Evolutionary conservation across 2,113 vertebrate genomes (phyloP).

Genomic region (Apodemus sylvaticus): DNA sequence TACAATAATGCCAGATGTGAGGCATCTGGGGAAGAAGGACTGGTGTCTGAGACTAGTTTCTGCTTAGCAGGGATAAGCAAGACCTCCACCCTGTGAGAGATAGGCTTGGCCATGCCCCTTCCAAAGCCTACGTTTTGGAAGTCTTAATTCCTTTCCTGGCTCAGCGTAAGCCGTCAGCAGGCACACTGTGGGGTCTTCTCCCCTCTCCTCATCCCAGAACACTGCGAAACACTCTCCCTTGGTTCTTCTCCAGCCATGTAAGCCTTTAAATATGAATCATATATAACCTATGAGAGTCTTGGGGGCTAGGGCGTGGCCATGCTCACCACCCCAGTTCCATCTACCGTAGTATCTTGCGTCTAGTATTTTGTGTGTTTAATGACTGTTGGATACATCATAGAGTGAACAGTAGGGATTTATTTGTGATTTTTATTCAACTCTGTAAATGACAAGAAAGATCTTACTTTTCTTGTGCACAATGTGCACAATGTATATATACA

Average conservation of each 20-base stretch:
- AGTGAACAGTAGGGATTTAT: not conserved
- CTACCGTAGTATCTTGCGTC: not conserved
- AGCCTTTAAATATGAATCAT: not conserved
- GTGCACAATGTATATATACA: not conserved
- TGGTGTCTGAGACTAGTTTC: not conserved
- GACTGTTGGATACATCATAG: not conserved
- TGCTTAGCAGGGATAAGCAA: not conserved
- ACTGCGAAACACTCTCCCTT: not conserved
- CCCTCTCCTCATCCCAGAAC: not conserved
- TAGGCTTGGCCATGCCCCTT: not conserved
- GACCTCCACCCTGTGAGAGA: not conserved
- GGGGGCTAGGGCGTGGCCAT: not conserved
- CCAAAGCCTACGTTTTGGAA: not conserved
- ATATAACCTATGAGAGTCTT: not conserved
- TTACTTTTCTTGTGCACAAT: not conserved
- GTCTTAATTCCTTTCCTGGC: not conserved
- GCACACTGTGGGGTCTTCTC: not conserved
- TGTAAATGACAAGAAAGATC: constrained; percentile 3
- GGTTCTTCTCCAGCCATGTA: not conserved
- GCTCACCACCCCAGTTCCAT: not conserved
- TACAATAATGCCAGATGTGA: not conserved
- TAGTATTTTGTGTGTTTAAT: not conserved
- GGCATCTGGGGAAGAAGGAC: not conserved
- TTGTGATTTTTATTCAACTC: constrained; percentile 14
- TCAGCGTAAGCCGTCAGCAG: not conserved